These are phyloP conservation scores for Physella acuta DNA, from an alignment of 1,140 invertebrate genomes.

Conservation along the genomic window DNA sequence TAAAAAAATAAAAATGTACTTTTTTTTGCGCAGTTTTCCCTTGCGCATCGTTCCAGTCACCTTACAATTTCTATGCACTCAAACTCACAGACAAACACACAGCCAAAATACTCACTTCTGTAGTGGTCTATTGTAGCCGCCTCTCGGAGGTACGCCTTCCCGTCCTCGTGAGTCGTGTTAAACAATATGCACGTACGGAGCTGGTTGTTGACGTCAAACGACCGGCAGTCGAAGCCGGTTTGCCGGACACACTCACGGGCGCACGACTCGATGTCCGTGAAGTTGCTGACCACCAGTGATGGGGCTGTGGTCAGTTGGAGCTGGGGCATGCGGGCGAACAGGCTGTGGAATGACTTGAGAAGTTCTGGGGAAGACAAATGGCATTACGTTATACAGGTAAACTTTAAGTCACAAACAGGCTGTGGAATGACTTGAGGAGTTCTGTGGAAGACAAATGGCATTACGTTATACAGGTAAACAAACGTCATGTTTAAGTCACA, in stretches of 20 bases:
- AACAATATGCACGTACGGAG: slow-evolving; percentile 38
- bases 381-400: neutral
- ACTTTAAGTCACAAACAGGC: neutral
- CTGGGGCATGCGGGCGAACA: slow-evolving; percentile 42
- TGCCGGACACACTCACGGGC: slow-evolving; percentile 41
- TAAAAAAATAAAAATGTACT: too few relatives aligned
- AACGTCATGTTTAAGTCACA: neutral
- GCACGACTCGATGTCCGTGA: slow-evolving; percentile 37
- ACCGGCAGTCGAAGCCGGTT: slow-evolving; percentile 46
- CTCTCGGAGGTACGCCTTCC: slow-evolving; percentile 34
- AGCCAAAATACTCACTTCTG: slow-evolving; percentile 52
- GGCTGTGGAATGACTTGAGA: slow-evolving; percentile 27
- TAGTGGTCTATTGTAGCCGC: slow-evolving; percentile 43
- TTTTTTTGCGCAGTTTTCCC: too few relatives aligned
- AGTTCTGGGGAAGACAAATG: slow-evolving; percentile 23
- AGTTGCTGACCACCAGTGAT: slow-evolving; percentile 35
- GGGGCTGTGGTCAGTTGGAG: slow-evolving; percentile 35
- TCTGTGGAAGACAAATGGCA: neutral
- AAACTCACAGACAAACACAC: too few relatives aligned
- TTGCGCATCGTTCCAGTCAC: too few relatives aligned
- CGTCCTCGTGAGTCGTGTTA: slow-evolving; percentile 42
- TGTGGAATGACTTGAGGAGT: too few relatives aligned
- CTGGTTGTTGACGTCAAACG: slow-evolving; percentile 47
- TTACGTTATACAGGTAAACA: neutral
- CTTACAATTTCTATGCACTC: too few relatives aligned